These are phyloP conservation scores for Pterophyllum scalare DNA, from an alignment of 2,113 vertebrate species.

Conservation along the genomic window DNA sequence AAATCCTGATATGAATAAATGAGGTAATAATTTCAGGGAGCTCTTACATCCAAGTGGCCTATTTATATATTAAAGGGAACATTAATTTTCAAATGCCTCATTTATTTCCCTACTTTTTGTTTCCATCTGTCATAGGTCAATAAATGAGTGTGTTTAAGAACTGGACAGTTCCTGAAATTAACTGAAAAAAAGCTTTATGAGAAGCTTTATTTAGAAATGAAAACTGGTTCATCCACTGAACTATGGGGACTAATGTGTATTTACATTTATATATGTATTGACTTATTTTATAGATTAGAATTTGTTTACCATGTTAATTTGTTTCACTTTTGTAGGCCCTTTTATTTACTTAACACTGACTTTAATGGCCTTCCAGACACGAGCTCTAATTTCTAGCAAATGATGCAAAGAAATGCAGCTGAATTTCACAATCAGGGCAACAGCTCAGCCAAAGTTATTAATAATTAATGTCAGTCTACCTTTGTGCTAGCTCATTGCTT, in stretches of 20 bases:
- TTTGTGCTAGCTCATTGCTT: not conserved
- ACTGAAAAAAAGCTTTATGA: not conserved
- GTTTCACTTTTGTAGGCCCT: not conserved
- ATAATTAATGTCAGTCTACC: not conserved
- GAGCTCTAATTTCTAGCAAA: not conserved
- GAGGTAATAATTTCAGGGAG: not conserved
- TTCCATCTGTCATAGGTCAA: not conserved
- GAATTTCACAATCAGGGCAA: not conserved
- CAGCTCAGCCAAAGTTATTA: not conserved
- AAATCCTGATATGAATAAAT: not conserved
- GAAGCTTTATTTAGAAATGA: not conserved
- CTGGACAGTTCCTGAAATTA: not conserved
- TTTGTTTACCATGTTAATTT: not conserved
- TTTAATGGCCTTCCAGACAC: not conserved
- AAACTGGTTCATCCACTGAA: not conserved
- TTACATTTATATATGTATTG: not conserved
- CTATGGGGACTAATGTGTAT: not conserved
- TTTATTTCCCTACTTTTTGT: not conserved
- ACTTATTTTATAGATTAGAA: fast-evolving
- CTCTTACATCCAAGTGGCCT: not conserved
- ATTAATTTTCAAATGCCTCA: not conserved
- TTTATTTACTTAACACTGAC: not conserved
- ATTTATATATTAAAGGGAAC: not conserved
- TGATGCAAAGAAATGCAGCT: not conserved
- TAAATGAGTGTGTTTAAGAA: not conserved